Evolutionary conservation across 2,888 invertebrate species (phyloP).

Genomic region (Nomada lathburiana): DNA sequence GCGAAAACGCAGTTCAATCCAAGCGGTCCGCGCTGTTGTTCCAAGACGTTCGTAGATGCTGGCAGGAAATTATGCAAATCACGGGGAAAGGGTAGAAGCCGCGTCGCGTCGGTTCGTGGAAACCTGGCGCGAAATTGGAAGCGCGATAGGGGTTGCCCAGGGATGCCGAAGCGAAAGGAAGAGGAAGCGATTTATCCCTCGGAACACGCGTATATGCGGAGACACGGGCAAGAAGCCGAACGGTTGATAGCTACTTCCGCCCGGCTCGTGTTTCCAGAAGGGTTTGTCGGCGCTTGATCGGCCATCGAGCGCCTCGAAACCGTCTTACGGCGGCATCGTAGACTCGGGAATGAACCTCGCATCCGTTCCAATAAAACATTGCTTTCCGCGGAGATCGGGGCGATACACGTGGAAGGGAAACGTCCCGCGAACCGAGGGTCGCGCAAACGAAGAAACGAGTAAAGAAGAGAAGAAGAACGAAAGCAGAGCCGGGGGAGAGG

Average conservation of each 20-base stretch:
- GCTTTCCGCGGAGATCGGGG: constrained; percentile 50
- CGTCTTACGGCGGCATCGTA: constrained; percentile 62
- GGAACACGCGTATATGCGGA: neutral
- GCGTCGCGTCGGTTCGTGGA: neutral
- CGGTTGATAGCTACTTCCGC: constrained; percentile 36
- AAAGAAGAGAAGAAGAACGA: constrained; percentile 27
- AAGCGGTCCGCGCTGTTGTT: neutral
- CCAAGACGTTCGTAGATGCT: constrained; percentile 12
- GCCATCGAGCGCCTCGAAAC: constrained; percentile 72
- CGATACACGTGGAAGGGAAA: neutral
- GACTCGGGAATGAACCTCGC: constrained; percentile 38
- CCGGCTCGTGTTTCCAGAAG: constrained; percentile 62
- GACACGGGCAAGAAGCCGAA: neutral
- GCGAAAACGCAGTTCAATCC: neutral
- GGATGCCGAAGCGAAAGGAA: constrained; percentile 5
- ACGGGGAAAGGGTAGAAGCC: constrained; percentile 32
- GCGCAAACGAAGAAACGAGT: constrained; percentile 36
- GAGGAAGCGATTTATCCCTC: neutral
- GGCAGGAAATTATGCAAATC: constrained; percentile 65
- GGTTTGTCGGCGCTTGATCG: constrained; percentile 66
- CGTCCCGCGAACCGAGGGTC: constrained; percentile 19
- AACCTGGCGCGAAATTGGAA: constrained; percentile 35
- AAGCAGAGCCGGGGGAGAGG: constrained; percentile 31
- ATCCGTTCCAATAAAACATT: constrained; percentile 68
- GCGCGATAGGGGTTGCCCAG: constrained; percentile 29